Evolutionary conservation across 2,797 vertebrate genomes (phyloP).

Genomic region (Acrossocheilus wenchowensis): DNA sequence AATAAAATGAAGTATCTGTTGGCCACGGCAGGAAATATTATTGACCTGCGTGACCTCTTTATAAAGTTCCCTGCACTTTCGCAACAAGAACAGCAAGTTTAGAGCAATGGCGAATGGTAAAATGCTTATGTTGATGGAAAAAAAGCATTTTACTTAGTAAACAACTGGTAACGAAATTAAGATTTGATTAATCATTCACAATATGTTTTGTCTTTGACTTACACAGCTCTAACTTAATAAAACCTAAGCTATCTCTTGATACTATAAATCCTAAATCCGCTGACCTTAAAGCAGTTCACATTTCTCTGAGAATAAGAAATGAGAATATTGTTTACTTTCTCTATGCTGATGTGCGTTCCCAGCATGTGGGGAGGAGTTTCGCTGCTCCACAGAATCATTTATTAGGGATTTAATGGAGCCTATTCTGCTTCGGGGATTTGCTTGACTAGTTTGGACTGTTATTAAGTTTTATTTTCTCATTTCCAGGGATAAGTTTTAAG

Average conservation of each 20-base stretch:
- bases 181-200: not conserved
- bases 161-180: not conserved
- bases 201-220: not conserved
- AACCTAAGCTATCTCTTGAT: slow-evolving; percentile 2
- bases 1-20: slow-evolving; percentile 48
- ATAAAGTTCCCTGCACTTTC: slow-evolving; percentile 26
- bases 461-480: slow-evolving; percentile 15
- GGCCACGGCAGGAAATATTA: slow-evolving; percentile 47
- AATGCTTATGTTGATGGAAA: not conserved
- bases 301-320: slow-evolving; percentile 22
- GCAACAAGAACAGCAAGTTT: not conserved
- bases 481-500: not conserved
- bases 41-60: slow-evolving; percentile 40
- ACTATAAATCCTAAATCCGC: not conserved
- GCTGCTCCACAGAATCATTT: slow-evolving; percentile 25
- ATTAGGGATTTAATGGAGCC: slow-evolving; percentile 21
- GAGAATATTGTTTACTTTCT: slow-evolving; percentile 5
- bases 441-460: not conserved
- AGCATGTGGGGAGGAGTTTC: slow-evolving; percentile 23
- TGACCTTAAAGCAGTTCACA: slow-evolving; percentile 17
- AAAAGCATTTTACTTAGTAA: not conserved
- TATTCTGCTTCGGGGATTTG: not conserved
- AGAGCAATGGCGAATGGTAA: not conserved
- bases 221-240: not conserved
- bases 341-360: not conserved